phyloP scores from a whole-genome alignment of 37 sponge, comb jelly and placozoan species.

The Halichondria panicea region DNA sequence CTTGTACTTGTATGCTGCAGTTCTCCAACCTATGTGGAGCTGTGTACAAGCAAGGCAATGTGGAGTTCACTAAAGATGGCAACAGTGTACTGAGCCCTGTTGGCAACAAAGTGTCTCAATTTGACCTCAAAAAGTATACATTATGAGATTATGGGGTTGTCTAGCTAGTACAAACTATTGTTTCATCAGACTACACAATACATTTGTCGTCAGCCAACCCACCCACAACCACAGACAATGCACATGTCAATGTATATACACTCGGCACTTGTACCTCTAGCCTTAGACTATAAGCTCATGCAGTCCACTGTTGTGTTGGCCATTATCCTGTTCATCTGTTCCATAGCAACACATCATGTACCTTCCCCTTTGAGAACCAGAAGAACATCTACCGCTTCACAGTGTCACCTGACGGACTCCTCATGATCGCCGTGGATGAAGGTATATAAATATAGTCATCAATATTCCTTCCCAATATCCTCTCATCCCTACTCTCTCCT shows the following conservation, averaged over 20 bases:
- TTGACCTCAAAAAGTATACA: constrained; percentile 93
- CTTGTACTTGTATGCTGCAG: constrained; percentile 19
- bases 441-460: constrained; percentile 34
- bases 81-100: constrained; percentile 91
- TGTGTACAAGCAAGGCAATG: constrained; percentile 91
- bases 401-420: constrained; percentile 85
- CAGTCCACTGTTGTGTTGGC: not conserved
- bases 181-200: too few species aligned
- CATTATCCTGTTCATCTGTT: not conserved
- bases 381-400: constrained; percentile 91
- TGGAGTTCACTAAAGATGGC: constrained; percentile 80
- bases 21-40: constrained; percentile 96
- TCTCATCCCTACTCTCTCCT: not conserved
- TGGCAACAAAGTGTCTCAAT: constrained; percentile 92
- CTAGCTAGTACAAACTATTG: too few species aligned
- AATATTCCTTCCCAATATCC: not conserved
- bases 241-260: not conserved
- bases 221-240: too few species aligned
- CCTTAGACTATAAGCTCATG: not conserved
- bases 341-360: constrained; percentile 81
- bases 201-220: too few species aligned
- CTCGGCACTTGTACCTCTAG: not conserved
- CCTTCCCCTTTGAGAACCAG: constrained; percentile 93
- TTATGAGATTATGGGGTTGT: not conserved
- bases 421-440: constrained; percentile 91